These are phyloP conservation scores for Chymomyza caudatula DNA, from an alignment of 2,888 invertebrate genomes.

Conservation along the genomic window DNA sequence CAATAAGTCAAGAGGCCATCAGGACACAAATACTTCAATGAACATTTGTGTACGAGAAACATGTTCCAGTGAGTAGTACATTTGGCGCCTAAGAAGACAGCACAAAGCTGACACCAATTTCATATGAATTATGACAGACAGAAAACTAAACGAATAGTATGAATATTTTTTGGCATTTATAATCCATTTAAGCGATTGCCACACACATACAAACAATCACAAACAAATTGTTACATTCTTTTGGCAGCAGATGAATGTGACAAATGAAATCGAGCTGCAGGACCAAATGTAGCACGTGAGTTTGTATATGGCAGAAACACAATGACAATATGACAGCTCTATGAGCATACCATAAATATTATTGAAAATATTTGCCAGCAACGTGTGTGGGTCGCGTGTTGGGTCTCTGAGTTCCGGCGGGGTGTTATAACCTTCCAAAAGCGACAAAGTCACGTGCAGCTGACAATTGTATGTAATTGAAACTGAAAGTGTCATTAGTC, in stretches of 20 bases:
- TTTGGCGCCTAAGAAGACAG: background rate
- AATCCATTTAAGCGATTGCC: constrained; percentile 37
- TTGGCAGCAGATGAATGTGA: constrained; percentile 40
- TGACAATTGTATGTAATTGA: constrained; percentile 42
- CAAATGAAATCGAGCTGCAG: constrained; percentile 31
- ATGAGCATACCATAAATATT: constrained; percentile 40
- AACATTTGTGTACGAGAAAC: constrained; percentile 21
- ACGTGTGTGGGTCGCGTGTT: constrained; percentile 30
- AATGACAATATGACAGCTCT: constrained; percentile 45
- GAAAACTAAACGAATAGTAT: constrained; percentile 35
- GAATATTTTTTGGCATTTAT: constrained; percentile 27
- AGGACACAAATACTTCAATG: background rate
- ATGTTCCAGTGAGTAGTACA: constrained; percentile 33
- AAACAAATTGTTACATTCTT: constrained; percentile 22
- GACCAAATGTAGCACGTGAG: constrained; percentile 64
- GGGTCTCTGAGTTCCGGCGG: background rate
- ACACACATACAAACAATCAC: constrained; percentile 28
- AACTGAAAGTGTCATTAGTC: constrained; percentile 58
- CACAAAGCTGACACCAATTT: constrained; percentile 50
- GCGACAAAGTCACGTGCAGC: constrained; percentile 64
- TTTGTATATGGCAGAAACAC: constrained; percentile 1
- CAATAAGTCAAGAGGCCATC: constrained; percentile 16
- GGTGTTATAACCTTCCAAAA: constrained; percentile 13
- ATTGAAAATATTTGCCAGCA: constrained; percentile 16
- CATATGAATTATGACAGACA: constrained; percentile 64